Evolutionary conservation across 2,113 vertebrate genomes (phyloP), one percentile per base, ranked within the genome.

Genomic region (Rostratula benghalensis): DNA sequence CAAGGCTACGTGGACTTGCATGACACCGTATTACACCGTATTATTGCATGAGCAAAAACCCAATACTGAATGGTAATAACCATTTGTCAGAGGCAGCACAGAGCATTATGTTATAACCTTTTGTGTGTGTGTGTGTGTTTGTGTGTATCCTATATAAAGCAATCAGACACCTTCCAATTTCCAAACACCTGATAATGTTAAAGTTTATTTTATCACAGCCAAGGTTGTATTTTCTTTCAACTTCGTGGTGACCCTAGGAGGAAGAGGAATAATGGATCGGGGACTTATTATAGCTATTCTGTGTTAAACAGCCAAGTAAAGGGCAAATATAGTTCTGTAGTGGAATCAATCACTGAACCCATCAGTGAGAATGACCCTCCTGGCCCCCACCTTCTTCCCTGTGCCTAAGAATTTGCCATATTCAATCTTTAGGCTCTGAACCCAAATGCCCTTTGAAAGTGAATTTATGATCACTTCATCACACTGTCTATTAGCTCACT

Each of bases 371-470:
- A 96, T 93, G 89, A 89, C 96, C 96, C 95, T 88, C 92, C 83
- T 83, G 57, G 93, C 59, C 96, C 95, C 89, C 95, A 89, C 96
- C 91, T 93, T 89, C 94, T 96, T 96, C 93, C 89, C 89, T 27
- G 25, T 75, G 94, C 90, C 94, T 89, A 86, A 74, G 93, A 89
- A 91, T 94, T 92, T 87, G 87, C 95, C 95, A 95, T 95, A 95
- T 96, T 95, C 96, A 96, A 84, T 87, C 91, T 96, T 96, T 90
- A 87, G 59, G 74, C 89, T 95, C 92, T 91, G 87, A 90, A 95
- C 94, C 91, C 95, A 87, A 92, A 94, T 96, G 97, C 96, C 96
- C 97, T 97, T 96, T 97, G 97, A 85, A 97, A 97, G 97, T 89
- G 88, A 97, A 94, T 97, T 96, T 97, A 97, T 96, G 97, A 95